Conservation (phyloP, 2,113 vertebrate genomes). For the Oreochromis tanganicae region DNA sequence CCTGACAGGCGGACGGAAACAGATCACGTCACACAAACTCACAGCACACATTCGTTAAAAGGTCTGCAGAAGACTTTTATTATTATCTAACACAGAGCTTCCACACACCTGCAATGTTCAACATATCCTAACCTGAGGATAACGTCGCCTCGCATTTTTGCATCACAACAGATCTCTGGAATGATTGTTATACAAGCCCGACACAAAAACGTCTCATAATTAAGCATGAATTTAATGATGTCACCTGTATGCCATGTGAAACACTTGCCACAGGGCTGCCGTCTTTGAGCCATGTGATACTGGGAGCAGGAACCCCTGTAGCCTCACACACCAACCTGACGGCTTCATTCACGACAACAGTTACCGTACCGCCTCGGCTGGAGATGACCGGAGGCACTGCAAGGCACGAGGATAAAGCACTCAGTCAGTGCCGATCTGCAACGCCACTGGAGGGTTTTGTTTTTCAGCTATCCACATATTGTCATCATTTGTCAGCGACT, state of each 20-base stretch:
- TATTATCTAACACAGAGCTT: background rate
- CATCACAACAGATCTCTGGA: background rate
- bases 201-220: background rate
- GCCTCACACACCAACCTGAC: constrained; percentile 88
- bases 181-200: accelerated
- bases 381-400: constrained; percentile 87
- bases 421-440: background rate
- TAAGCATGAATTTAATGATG: background rate
- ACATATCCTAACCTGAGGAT: background rate
- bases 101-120: background rate
- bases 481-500: background rate
- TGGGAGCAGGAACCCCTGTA: constrained; percentile 85
- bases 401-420: background rate
- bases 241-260: constrained; percentile 84
- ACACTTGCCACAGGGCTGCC: constrained; percentile 89
- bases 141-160: background rate
- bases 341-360: constrained; percentile 86
- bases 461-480: background rate
- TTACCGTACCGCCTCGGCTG: constrained; percentile 74
- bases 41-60: background rate
- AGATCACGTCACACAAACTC: background rate
- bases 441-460: accelerated
- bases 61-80: background rate
- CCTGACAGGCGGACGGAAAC: constrained; percentile 57
- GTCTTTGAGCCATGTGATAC: constrained; percentile 94